Evolutionary conservation across 2,888 invertebrate genomes (phyloP).

Genomic region (Sympetrum striolatum): DNA sequence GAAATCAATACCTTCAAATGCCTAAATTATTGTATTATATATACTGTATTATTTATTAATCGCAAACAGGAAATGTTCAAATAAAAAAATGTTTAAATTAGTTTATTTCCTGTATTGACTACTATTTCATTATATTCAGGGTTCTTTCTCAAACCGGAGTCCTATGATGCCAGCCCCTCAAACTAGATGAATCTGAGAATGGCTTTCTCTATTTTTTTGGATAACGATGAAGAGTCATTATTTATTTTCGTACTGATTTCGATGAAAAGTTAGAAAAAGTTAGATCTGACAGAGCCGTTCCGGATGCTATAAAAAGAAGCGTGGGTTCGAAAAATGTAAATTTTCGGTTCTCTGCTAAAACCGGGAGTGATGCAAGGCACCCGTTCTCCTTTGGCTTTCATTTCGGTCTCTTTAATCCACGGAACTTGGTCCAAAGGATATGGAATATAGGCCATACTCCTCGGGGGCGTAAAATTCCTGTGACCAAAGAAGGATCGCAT

Average conservation of each 20-base stretch:
- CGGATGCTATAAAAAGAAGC: neutral
- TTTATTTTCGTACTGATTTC: neutral
- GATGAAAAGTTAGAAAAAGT: neutral
- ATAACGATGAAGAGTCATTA: neutral
- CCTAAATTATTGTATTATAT: too few species aligned
- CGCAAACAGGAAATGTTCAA: too few species aligned
- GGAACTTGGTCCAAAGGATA: conserved; percentile 10
- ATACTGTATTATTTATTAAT: too few species aligned
- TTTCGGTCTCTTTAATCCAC: conserved; percentile 13
- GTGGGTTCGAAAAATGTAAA: neutral
- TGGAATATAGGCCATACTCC: conserved; percentile 7
- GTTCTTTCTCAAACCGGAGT: too few species aligned
- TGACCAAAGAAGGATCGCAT: neutral
- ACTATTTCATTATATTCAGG: too few species aligned
- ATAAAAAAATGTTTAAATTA: too few species aligned
- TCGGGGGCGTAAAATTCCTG: neutral
- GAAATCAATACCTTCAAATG: too few species aligned
- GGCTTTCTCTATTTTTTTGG: too few species aligned
- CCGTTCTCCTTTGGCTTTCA: neutral
- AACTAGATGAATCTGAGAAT: too few species aligned
- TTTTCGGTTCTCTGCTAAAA: neutral
- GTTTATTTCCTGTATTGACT: too few species aligned
- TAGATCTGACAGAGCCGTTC: neutral
- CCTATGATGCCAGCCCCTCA: too few species aligned
- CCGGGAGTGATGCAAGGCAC: neutral